These are phyloP conservation scores for Scatophagus argus DNA, from an alignment of 2,113 vertebrate species.

Conservation along the genomic window DNA sequence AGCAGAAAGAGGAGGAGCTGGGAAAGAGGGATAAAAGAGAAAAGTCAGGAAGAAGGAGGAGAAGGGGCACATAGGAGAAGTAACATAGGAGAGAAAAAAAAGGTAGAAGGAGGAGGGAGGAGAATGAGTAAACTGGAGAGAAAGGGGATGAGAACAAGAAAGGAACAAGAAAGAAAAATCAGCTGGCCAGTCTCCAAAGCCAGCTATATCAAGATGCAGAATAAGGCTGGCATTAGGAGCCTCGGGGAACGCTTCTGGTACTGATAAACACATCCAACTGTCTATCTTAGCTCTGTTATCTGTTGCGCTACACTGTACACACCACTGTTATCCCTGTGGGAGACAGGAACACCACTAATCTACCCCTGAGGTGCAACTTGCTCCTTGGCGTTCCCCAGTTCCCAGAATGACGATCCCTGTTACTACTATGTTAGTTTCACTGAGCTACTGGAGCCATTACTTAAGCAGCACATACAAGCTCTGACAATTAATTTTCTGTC, in stretches of 20 bases:
- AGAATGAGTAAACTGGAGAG: background rate
- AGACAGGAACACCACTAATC: conserved; percentile 62
- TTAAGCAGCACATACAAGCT: background rate
- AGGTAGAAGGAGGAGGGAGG: background rate
- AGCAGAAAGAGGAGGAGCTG: conserved; percentile 32
- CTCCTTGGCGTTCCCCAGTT: conserved; percentile 48
- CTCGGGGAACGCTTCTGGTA: conserved; percentile 57
- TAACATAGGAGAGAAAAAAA: background rate
- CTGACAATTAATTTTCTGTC: background rate
- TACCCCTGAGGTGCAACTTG: conserved; percentile 57
- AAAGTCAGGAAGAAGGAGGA: background rate
- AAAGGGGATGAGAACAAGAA: conserved; percentile 4
- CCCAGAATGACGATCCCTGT: conserved; percentile 29
- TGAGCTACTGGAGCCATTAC: background rate
- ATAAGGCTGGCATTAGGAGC: conserved; percentile 57
- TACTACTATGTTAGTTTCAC: conserved; percentile 33
- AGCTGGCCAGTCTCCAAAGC: conserved; percentile 57
- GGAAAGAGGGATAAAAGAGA: background rate
- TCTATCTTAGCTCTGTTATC: conserved; percentile 62
- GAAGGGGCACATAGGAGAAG: no score
- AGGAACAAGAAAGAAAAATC: conserved; percentile 9
- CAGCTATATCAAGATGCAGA: conserved; percentile 48
- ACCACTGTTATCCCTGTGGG: conserved; percentile 60
- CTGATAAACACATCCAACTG: conserved; percentile 70
- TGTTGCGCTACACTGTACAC: conserved; percentile 45